phyloP scores from a whole-genome alignment of 2,888 invertebrate species.

The Torymus tubicola region DNA sequence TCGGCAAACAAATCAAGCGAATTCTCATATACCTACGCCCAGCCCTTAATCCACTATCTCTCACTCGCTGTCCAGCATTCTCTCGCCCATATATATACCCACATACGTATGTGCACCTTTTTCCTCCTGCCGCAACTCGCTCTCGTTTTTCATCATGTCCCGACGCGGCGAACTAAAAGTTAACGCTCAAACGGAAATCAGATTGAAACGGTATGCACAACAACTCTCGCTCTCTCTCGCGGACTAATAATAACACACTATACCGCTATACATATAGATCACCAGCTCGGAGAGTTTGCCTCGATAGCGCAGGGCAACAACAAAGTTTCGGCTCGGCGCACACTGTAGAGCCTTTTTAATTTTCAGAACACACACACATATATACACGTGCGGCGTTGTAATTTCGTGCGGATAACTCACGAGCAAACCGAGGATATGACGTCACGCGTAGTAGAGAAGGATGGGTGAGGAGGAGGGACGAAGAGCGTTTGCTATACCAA shows the following conservation, averaged over 20 bases:
- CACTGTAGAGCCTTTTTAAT: conserved; percentile 41
- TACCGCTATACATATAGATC: too few species aligned
- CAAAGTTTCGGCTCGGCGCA: neutral
- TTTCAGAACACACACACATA: conserved; percentile 14
- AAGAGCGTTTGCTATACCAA: neutral
- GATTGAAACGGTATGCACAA: neutral
- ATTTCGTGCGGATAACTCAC: conserved; percentile 35
- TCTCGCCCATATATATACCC: too few species aligned
- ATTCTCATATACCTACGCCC: too few species aligned
- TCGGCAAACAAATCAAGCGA: too few species aligned
- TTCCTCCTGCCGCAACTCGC: too few species aligned
- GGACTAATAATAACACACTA: neutral
- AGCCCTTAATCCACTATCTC: too few species aligned
- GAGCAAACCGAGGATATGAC: conserved; percentile 34
- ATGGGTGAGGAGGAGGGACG: conserved; percentile 4
- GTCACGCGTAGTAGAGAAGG: conserved; percentile 3
- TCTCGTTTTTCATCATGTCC: too few species aligned
- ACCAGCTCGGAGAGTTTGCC: too few species aligned
- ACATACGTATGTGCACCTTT: too few species aligned
- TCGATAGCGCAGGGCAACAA: neutral
- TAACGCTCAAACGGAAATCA: conserved; percentile 10
- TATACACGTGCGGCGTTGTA: conserved; percentile 13
- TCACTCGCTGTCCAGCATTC: too few species aligned
- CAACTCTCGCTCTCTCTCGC: neutral
- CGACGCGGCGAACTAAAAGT: conserved; percentile 7